phyloP scores from a whole-genome alignment of 2,888 invertebrate genomes.

The Pomacea canaliculata region DNA sequence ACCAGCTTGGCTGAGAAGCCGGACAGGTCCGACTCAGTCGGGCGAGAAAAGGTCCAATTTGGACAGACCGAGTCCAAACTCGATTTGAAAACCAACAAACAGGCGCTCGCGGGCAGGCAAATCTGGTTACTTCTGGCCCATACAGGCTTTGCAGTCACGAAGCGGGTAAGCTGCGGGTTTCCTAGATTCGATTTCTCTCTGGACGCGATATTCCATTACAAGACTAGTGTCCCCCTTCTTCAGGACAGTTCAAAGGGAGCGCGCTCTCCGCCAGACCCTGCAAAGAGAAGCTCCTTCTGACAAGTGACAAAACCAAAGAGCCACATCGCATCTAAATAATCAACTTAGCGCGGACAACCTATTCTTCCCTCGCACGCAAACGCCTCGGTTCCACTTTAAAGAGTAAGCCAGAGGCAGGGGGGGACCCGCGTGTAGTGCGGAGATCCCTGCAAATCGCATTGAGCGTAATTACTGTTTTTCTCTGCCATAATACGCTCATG shows the following conservation, averaged over 20 bases:
- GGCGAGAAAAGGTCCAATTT: constrained; percentile 34
- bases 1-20: constrained; percentile 7
- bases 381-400: neutral
- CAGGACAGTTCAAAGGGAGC: constrained; percentile 21
- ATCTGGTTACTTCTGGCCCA: constrained; percentile 22
- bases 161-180: constrained; percentile 30
- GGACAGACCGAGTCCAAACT: constrained; percentile 22
- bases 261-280: neutral
- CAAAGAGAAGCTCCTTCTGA: constrained; percentile 23
- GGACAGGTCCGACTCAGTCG: constrained; percentile 18
- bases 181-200: constrained; percentile 30
- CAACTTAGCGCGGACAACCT: constrained; percentile 19
- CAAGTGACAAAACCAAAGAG: constrained; percentile 26
- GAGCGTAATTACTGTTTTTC: constrained; percentile 36
- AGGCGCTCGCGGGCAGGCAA: constrained; percentile 18
- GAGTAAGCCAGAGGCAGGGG: neutral
- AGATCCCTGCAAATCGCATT: constrained; percentile 29
- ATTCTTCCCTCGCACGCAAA: constrained; percentile 13
- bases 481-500: constrained; percentile 32
- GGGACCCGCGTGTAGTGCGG: neutral
- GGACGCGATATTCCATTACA: constrained; percentile 31
- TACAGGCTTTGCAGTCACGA: constrained; percentile 18
- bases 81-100: constrained; percentile 33
- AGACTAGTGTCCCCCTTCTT: constrained; percentile 26
- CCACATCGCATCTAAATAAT: constrained; percentile 28